A percentile compares a stretch with the other conserved stretches of the same genome.
phyloP scores from a whole-genome alignment of 2,797 vertebrate species.

The Chiroxiphia lanceolata region DNA sequence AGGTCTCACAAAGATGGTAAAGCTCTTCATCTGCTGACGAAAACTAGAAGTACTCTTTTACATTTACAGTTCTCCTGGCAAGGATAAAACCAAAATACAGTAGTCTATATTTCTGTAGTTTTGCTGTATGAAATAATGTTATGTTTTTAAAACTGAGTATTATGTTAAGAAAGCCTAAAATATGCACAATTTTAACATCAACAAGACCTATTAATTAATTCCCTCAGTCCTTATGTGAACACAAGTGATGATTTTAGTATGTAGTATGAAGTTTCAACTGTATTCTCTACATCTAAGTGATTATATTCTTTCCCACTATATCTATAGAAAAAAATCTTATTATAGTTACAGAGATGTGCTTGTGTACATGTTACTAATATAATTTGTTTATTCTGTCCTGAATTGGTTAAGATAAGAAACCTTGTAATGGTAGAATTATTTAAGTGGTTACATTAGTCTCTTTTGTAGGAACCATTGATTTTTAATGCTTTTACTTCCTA shows the following conservation, averaged over 20 bases:
- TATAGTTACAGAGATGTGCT: not conserved
- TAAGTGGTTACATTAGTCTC: slow-evolving; percentile 28
- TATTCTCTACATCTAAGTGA: not conserved
- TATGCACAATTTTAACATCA: not conserved
- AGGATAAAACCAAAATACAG: not conserved
- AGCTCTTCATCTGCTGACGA: not conserved
- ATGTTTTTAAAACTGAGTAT: not conserved
- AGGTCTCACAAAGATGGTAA: not conserved
- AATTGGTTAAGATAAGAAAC: slow-evolving; percentile 31
- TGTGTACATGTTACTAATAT: not conserved
- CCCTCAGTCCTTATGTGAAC: not conserved
- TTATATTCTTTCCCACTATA: not conserved
- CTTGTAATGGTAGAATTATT: slow-evolving; percentile 29
- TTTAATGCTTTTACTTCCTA: slow-evolving; percentile 53
- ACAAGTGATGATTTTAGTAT: not conserved
- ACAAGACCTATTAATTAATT: not conserved
- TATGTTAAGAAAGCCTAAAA: not conserved
- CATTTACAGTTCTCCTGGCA: not conserved
- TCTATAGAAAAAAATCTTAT: not conserved
- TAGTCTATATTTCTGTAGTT: not conserved
- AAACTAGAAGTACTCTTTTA: not conserved
- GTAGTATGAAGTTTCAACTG: not conserved
- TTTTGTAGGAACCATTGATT: slow-evolving; percentile 49
- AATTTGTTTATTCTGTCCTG: slow-evolving; percentile 36
- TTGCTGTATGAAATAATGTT: not conserved